Conservation (phyloP, 1,140 invertebrate genomes). For the Bombus breviceps region DNA sequence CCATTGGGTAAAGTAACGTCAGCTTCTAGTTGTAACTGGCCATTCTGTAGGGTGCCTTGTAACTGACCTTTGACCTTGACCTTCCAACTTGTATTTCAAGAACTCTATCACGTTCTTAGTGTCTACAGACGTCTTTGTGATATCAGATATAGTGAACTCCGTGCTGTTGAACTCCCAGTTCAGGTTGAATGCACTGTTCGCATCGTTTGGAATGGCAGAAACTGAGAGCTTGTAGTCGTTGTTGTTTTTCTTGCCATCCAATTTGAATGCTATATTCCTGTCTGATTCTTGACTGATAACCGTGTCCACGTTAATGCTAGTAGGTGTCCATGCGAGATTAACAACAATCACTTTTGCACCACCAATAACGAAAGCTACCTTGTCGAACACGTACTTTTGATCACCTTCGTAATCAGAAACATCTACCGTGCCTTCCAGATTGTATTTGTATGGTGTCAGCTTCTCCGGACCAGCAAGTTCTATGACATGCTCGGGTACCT, state of each 20-base stretch:
- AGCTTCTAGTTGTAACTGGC: constrained; percentile 78
- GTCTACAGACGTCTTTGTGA: constrained; percentile 84
- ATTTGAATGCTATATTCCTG: constrained; percentile 80
- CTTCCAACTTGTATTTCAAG: constrained; percentile 83
- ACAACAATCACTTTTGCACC: constrained; percentile 79
- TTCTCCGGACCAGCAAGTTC: constrained; percentile 72
- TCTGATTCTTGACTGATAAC: constrained; percentile 81
- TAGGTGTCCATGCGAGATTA: constrained; percentile 78
- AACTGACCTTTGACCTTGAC: constrained; percentile 81
- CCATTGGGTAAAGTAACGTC: constrained; percentile 85
- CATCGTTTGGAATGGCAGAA: constrained; percentile 80
- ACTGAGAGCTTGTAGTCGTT: constrained; percentile 63
- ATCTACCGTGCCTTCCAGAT: constrained; percentile 84
- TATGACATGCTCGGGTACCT: constrained; percentile 83
- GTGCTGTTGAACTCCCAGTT: constrained; percentile 80
- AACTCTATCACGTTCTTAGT: constrained; percentile 86
- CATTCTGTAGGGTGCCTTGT: constrained; percentile 76
- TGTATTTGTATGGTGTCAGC: constrained; percentile 77
- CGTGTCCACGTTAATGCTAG: constrained; percentile 80
- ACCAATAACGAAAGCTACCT: constrained; percentile 82
- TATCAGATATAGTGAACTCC: too few species aligned
- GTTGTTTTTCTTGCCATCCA: constrained; percentile 68
- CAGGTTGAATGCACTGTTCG: constrained; percentile 84
- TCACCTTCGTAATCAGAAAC: constrained; percentile 80
- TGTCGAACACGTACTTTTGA: constrained; percentile 84